Conservation (phyloP, 2,113 vertebrate species). For the Corvus moneduloides region DNA sequence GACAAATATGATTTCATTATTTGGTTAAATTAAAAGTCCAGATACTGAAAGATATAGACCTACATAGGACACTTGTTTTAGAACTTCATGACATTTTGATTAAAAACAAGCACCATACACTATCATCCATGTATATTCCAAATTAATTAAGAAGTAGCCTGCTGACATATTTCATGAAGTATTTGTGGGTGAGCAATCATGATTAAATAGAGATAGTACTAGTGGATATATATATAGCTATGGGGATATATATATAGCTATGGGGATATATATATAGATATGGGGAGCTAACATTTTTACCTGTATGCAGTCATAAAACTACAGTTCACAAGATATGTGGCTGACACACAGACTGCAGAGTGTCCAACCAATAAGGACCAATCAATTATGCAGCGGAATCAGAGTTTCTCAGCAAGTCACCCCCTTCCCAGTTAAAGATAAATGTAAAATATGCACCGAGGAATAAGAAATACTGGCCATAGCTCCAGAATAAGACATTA, state of each 20-base stretch:
- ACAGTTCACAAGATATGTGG: neutral
- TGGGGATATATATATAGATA: too few relatives aligned
- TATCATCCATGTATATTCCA: neutral
- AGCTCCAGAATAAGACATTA: neutral
- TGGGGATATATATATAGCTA: too few relatives aligned
- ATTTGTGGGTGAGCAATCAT: neutral
- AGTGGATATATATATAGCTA: fast-evolving
- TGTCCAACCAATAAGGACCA: neutral
- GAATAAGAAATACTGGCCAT: neutral
- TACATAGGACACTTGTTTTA: neutral
- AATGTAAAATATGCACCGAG: neutral
- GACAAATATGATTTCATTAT: neutral
- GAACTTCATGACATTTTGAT: neutral
- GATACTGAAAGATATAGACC: neutral
- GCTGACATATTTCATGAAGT: neutral
- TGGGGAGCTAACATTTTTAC: neutral
- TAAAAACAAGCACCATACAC: neutral
- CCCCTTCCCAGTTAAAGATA: neutral
- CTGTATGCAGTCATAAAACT: neutral
- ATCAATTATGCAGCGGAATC: neutral
- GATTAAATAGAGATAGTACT: neutral
- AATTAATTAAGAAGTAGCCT: neutral
- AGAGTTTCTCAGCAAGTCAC: neutral
- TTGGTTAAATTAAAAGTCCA: neutral
- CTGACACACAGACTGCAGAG: neutral